Percentiles rank a stretch among this genome's conserved stretches.
Conservation (phyloP, 2,888 invertebrate species). For the Drosophila testacea region DNA sequence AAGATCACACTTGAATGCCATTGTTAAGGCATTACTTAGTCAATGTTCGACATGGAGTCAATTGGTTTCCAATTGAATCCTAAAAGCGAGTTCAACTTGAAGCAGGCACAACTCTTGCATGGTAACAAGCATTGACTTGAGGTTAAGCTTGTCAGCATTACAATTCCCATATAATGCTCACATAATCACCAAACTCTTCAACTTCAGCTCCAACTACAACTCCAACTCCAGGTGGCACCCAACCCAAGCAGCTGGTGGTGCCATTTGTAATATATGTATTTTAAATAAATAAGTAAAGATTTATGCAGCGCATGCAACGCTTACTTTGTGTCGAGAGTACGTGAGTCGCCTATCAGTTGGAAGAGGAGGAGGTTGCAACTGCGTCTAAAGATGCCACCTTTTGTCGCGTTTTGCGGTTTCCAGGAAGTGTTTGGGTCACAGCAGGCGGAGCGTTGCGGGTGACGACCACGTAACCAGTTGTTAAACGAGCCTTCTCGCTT, state of each 20-base stretch:
- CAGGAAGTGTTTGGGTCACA: constrained; percentile 73
- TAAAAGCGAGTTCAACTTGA: constrained; percentile 27
- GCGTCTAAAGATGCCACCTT: constrained; percentile 74
- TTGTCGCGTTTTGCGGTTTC: constrained; percentile 63
- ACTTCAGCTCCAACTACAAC: background rate
- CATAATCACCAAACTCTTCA: constrained; percentile 43
- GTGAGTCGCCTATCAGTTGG: constrained; percentile 39
- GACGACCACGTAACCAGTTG: constrained; percentile 70
- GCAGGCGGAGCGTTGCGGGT: constrained; percentile 54
- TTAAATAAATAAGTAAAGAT: constrained; percentile 72
- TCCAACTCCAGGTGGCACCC: constrained; percentile 22
- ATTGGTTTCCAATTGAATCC: constrained; percentile 48
- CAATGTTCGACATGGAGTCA: constrained; percentile 51
- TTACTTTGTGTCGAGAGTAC: constrained; percentile 46
- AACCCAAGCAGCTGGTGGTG: constrained; percentile 30
- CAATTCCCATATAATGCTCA: constrained; percentile 69
- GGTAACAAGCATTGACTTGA: constrained; percentile 10
- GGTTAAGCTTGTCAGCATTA: constrained; percentile 55
- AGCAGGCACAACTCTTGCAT: constrained; percentile 11
- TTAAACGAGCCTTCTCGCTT: constrained; percentile 76
- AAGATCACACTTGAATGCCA: constrained; percentile 24
- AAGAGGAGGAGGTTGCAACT: constrained; percentile 9
- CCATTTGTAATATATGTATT: constrained; percentile 44
- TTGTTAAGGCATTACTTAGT: constrained; percentile 24
- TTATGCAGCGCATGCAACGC: constrained; percentile 73